A percentile compares a stretch with the other conserved stretches of the same genome.
These are phyloP conservation scores for Parotocinclus haroldoi DNA, from an alignment of 2,797 vertebrate species.

Conservation along the genomic window DNA sequence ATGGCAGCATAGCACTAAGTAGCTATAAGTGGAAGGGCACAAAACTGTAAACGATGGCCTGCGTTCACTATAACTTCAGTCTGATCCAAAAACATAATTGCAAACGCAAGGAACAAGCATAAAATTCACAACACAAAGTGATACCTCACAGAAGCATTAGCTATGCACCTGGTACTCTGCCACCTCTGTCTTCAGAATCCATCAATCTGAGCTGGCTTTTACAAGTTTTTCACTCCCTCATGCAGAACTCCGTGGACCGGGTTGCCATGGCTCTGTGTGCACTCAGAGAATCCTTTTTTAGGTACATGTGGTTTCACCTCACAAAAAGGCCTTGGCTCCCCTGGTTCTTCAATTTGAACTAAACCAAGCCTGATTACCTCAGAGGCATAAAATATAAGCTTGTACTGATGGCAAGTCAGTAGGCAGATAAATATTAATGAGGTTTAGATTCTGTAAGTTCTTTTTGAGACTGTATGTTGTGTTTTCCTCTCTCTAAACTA, in stretches of 20 bases:
- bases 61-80: too few relatives aligned
- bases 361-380: conserved; percentile 52
- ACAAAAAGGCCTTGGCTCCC: conserved; percentile 42
- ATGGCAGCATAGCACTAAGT: too few relatives aligned
- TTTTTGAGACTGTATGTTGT: conserved; percentile 30
- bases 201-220: conserved; percentile 69
- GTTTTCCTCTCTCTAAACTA: conserved; percentile 43
- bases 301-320: conserved; percentile 60
- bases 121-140: conserved; percentile 12
- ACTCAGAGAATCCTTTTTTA: conserved; percentile 63
- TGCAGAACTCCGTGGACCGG: conserved; percentile 69
- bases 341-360: conserved; percentile 41
- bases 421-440: conserved; percentile 49
- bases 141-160: conserved; percentile 13
- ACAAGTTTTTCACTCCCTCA: conserved; percentile 63
- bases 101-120: background rate
- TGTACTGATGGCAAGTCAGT: conserved; percentile 30
- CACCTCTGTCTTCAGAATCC: conserved; percentile 53
- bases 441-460: conserved; percentile 34
- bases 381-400: conserved; percentile 40
- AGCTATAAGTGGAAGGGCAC: too few relatives aligned
- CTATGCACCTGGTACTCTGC: conserved; percentile 45
- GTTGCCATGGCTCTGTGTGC: conserved; percentile 67
- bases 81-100: too few relatives aligned
- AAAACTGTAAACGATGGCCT: too few relatives aligned